Evolutionary conservation across 2,113 vertebrate species (phyloP).

Genomic region (Thalassarche chlororhynchos): DNA sequence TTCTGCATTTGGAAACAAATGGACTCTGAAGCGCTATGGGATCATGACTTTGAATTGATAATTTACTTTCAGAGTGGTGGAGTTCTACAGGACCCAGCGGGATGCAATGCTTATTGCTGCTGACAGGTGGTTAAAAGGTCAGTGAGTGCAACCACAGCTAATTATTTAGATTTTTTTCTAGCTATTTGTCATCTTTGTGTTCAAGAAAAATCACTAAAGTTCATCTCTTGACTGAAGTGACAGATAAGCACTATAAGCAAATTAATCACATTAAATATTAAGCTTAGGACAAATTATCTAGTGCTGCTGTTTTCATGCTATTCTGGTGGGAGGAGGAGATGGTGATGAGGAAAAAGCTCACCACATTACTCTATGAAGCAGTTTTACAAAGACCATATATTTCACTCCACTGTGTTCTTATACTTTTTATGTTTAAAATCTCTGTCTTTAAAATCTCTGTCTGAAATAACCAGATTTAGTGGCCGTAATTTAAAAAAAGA

Average conservation of each 20-base stretch:
- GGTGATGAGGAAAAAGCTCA: not conserved
- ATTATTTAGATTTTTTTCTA: not conserved
- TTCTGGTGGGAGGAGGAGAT: not conserved
- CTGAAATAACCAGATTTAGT: not conserved
- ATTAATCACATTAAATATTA: conserved; percentile 9
- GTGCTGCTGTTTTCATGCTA: not conserved
- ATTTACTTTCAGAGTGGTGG: conserved; percentile 79
- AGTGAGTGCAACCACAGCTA: conserved; percentile 29
- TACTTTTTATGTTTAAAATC: not conserved
- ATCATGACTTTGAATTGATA: not conserved
- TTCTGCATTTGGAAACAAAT: not conserved
- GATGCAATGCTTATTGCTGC: conserved; percentile 88
- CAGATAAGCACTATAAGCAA: not conserved
- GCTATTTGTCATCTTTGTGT: not conserved
- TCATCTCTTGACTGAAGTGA: not conserved
- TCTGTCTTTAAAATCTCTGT: not conserved
- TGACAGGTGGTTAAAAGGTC: conserved; percentile 92
- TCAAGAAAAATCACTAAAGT: conserved; percentile 5
- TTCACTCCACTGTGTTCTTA: not conserved
- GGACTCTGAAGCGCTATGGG: not conserved
- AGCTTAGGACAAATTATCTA: not conserved
- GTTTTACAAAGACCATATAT: not conserved
- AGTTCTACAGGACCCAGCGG: conserved; percentile 89
- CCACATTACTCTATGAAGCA: not conserved
- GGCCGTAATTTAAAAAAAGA: not conserved